Percentiles rank a stretch among this genome's conserved stretches.
phyloP scores from a whole-genome alignment of 1,140 invertebrate species.

The Holotrichia oblita region DNA sequence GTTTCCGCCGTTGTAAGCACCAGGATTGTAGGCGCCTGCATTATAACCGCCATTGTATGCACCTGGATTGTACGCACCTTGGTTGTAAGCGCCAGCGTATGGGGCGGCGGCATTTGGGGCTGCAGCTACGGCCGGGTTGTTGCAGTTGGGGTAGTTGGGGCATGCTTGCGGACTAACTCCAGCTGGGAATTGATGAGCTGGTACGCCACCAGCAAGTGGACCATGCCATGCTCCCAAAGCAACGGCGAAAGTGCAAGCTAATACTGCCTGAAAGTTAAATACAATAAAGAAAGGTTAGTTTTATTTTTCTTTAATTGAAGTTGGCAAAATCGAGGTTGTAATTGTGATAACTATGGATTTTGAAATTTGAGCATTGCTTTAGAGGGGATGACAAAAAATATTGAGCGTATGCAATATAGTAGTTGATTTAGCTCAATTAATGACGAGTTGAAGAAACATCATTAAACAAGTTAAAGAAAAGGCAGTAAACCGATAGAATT shows the following conservation, averaged over 20 bases:
- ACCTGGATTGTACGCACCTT: conserved; percentile 34
- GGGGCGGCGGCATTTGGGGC: conserved; percentile 50
- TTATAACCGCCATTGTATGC: conserved; percentile 44
- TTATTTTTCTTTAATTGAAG: no score
- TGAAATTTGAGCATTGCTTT: no score
- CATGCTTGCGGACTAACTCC: conserved; percentile 60
- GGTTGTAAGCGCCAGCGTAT: conserved; percentile 44
- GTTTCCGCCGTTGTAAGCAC: conserved; percentile 39
- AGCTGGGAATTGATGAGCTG: conserved; percentile 59
- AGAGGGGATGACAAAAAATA: no score
- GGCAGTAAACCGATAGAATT: no score
- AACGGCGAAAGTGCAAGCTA: conserved; percentile 54
- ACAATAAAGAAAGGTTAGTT: not conserved
- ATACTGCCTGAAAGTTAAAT: conserved; percentile 52
- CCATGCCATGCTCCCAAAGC: conserved; percentile 57
- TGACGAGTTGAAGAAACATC: no score
- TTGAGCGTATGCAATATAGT: no score
- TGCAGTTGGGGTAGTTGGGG: conserved; percentile 61
- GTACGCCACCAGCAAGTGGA: conserved; percentile 57
- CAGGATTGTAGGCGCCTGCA: conserved; percentile 30
- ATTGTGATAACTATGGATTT: no score
- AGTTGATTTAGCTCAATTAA: no score
- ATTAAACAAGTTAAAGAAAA: no score
- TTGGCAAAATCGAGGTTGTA: not conserved
- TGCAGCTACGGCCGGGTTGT: conserved; percentile 58